A percentile compares a stretch with the other conserved stretches of the same genome.
phyloP scores from a whole-genome alignment of 2,888 invertebrate genomes.

The Macrosoma leucophasiata region DNA sequence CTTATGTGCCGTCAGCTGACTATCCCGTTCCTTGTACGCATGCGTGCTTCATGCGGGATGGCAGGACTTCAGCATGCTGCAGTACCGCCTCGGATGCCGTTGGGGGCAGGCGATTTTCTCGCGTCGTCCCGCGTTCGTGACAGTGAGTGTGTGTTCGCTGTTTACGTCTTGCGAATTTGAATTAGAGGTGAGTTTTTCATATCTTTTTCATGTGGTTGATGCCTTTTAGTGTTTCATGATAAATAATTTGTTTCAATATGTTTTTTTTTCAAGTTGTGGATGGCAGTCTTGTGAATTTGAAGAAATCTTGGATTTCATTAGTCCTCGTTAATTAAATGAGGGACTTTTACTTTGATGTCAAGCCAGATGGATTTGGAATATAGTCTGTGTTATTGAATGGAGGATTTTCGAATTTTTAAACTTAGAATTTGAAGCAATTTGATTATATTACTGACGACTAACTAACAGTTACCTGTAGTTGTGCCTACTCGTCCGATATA shows the following conservation, averaged over 20 bases:
- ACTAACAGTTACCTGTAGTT: too few relatives aligned
- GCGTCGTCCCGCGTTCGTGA: constrained; percentile 10
- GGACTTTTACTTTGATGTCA: too few relatives aligned
- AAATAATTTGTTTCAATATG: constrained; percentile 15
- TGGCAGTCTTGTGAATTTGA: too few relatives aligned
- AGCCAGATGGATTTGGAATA: too few relatives aligned
- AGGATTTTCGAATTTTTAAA: too few relatives aligned
- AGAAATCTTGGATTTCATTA: too few relatives aligned
- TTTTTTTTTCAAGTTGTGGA: too few relatives aligned
- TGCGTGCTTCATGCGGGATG: constrained; percentile 59
- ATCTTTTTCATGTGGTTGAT: constrained; percentile 4
- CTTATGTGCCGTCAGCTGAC: constrained; percentile 65
- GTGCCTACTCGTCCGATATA: too few relatives aligned
- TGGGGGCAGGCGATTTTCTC: constrained; percentile 32
- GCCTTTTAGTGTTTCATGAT: constrained; percentile 14
- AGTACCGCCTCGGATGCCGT: constrained; percentile 41
- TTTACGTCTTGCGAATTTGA: constrained; percentile 6
- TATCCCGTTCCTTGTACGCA: constrained; percentile 45
- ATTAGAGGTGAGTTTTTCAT: constrained; percentile 5
- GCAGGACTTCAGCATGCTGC: constrained; percentile 40
- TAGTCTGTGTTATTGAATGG: too few relatives aligned
- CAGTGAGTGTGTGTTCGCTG: constrained; percentile 21
- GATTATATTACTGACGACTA: too few relatives aligned
- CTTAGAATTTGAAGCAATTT: too few relatives aligned
- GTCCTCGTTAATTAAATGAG: too few relatives aligned